Conservation (phyloP, 2,888 invertebrate species). For the Conomelus anceps region DNA sequence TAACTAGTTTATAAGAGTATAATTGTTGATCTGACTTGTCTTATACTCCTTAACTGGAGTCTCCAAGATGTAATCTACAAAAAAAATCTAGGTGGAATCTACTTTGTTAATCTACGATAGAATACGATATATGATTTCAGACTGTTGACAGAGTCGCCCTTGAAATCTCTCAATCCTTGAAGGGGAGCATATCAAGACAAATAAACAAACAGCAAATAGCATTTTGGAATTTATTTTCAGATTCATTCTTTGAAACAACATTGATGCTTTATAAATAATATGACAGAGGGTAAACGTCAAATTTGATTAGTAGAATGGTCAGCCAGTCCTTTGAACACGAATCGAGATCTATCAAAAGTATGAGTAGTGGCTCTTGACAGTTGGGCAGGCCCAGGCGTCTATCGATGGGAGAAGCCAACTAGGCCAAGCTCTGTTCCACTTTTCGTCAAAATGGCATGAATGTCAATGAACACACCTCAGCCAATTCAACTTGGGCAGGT, state of each 20-base stretch:
- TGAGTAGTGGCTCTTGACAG: neutral
- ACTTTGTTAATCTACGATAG: too few relatives aligned
- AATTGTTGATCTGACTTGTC: too few relatives aligned
- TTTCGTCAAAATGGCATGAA: neutral
- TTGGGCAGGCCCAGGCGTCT: too few relatives aligned
- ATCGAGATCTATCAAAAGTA: neutral
- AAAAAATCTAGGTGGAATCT: too few relatives aligned
- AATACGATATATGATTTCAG: too few relatives aligned
- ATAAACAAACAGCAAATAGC: neutral
- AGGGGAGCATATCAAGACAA: neutral
- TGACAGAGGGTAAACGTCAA: neutral
- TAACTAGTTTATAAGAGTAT: too few relatives aligned
- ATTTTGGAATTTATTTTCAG: neutral
- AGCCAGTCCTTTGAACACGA: neutral
- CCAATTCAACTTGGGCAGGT: neutral
- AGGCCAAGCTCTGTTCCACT: neutral
- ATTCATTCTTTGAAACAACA: too few relatives aligned
- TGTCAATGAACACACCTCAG: neutral
- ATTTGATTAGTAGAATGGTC: neutral
- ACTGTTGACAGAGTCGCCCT: neutral
- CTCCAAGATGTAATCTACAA: too few relatives aligned
- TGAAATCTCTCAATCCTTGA: neutral
- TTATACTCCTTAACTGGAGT: too few relatives aligned
- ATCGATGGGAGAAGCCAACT: neutral
- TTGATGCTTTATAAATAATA: neutral